Evolutionary conservation across 2,113 vertebrate species (phyloP), one percentile per base, ranked within the genome.

Genomic region (Tor tambroides): DNA sequence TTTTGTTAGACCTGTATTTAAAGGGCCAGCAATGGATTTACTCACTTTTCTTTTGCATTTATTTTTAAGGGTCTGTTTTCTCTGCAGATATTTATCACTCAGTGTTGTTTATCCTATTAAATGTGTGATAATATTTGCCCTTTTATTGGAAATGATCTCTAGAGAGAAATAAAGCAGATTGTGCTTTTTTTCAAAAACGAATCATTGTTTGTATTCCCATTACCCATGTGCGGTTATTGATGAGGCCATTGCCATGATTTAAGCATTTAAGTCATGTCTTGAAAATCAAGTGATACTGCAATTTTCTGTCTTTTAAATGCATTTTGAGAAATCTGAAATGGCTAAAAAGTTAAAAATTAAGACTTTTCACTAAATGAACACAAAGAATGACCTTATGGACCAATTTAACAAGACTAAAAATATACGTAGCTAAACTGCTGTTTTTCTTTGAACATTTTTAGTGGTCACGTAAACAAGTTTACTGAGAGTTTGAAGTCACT

Each of bases 71-170:
- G 92, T 93, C 93, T 93, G 93, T 93, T 94, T 92, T 90, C 93
- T 91, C 89, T 92, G 85, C 90, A 87, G 92, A 92, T 94, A 92
- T 94, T 94, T 94, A 94, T 95, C 95, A 91, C 93, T 95, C 94
- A 94, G 94, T 96, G 94, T 95, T 96, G 94, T 96, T 96, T 96
- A 95, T 96, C 95, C 95, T 97, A 96, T 97, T 96, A 97, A 96
- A 96, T 97, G 96, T 96, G 96, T 98, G 96, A 96, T 96, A 95
- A 96, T 97, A 97, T 94, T 96, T 96, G 95, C 95, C 97, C 96
- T 96, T 96, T 96, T 95, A 95, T 95, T 96, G 96, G 95, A 96
- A 96, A 96, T 97, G 94, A 96, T 95, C 96, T 97, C 97, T 96
- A 96, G 96, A 96, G 95, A 92, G 8, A 92, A 95, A 96, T 95